These are phyloP conservation scores for Cyclargus thomasi DNA, from an alignment of 1,140 invertebrate genomes.

Conservation along the genomic window DNA sequence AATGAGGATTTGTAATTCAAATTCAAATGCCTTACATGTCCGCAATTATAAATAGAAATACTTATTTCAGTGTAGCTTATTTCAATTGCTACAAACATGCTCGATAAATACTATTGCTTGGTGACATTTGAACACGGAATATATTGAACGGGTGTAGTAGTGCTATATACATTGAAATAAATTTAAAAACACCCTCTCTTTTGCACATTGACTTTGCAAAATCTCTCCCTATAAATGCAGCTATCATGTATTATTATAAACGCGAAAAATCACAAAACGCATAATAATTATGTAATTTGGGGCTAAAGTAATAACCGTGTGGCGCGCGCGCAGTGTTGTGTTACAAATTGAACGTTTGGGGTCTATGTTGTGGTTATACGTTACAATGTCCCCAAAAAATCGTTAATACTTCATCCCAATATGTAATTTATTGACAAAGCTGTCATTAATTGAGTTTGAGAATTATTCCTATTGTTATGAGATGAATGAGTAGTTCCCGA, in stretches of 20 bases:
- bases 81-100: not conserved
- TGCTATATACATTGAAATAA: too few species aligned
- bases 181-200: not conserved
- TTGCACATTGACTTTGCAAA: not conserved
- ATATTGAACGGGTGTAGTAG: too few species aligned
- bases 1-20: not conserved
- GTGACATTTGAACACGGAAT: not conserved
- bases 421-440: conserved; percentile 9
- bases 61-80: conserved; percentile 1
- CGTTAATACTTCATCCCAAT: not conserved
- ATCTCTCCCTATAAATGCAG: not conserved
- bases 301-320: not conserved
- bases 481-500: too few species aligned
- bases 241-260: conserved; percentile 18
- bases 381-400: conserved; percentile 36
- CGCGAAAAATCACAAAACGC: conserved; percentile 22
- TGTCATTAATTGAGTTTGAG: conserved; percentile 1
- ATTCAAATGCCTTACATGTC: not conserved
- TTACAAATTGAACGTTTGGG: conserved; percentile 43
- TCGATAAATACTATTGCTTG: not conserved
- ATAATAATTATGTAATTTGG: conserved; percentile 3
- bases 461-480: not conserved
- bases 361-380: conserved; percentile 64
- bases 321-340: conserved; percentile 34
- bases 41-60: not conserved